phyloP scores from a whole-genome alignment of 2,888 invertebrate species.

The Quadroppia sp. region DNA sequence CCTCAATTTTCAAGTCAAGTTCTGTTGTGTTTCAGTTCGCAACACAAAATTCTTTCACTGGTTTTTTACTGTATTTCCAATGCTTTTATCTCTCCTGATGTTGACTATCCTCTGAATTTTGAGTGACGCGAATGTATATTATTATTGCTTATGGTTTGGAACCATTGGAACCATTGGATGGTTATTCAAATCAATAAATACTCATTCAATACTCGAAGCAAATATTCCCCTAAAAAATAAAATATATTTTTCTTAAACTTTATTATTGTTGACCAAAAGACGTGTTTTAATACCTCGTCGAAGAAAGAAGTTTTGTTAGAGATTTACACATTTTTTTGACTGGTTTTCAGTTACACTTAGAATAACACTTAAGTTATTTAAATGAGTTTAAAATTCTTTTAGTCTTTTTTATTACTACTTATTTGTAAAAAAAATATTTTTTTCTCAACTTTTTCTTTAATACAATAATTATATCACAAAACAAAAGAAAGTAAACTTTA shows the following conservation, averaged over 20 bases:
- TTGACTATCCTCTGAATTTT: conserved; percentile 22
- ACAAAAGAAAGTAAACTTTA: neutral
- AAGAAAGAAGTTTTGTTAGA: neutral
- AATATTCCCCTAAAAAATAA: neutral
- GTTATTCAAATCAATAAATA: conserved; percentile 5
- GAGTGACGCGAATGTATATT: conserved; percentile 2
- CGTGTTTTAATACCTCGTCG: neutral
- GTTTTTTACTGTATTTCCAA: neutral
- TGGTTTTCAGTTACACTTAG: neutral
- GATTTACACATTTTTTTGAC: neutral
- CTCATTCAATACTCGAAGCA: neutral
- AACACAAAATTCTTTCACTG: neutral
- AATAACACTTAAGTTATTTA: neutral
- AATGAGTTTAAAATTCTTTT: neutral
- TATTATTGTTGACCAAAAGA: neutral
- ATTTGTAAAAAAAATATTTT: neutral
- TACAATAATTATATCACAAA: neutral
- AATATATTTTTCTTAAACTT: neutral
- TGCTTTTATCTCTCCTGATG: neutral
- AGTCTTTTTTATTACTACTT: neutral
- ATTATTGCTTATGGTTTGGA: conserved; percentile 9
- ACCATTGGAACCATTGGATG: too few species aligned
- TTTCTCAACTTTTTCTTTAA: neutral
- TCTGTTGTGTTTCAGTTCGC: neutral
- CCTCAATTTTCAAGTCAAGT: neutral